Evolutionary conservation across 2,888 invertebrate species (phyloP).

Genomic region (Tinea semifulvella): DNA sequence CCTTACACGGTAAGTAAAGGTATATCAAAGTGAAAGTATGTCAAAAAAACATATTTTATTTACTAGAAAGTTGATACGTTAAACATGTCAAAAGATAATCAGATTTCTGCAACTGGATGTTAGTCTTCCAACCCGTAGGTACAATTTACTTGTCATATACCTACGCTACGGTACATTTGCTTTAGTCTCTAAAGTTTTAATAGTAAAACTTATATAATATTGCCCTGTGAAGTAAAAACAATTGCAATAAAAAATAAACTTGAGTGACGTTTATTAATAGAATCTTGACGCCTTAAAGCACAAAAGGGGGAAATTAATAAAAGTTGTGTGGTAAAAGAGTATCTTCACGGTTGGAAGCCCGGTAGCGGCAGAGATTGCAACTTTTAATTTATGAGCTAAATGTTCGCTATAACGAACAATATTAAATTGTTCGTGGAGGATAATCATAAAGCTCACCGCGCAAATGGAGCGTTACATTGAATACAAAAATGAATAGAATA

Average conservation of each 20-base stretch:
- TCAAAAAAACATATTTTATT: too few species aligned
- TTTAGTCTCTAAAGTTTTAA: too few species aligned
- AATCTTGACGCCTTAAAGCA: constrained; percentile 10
- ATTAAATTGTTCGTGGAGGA: constrained; percentile 33
- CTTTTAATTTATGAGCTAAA: constrained; percentile 24
- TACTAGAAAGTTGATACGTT: too few species aligned
- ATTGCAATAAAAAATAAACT: not conserved
- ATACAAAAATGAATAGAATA: constrained; percentile 22
- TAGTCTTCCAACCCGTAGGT: too few species aligned
- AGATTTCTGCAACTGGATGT: too few species aligned
- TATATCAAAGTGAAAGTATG: too few species aligned
- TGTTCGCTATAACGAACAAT: constrained; percentile 26
- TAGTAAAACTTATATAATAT: too few species aligned
- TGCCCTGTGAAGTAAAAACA: too few species aligned
- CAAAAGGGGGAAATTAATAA: constrained; percentile 10
- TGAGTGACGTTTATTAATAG: constrained; percentile 6
- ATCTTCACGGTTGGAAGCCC: constrained; percentile 18
- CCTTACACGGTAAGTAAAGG: too few species aligned
- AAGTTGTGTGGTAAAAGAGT: constrained; percentile 14
- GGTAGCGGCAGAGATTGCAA: constrained; percentile 20
- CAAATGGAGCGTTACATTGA: constrained; percentile 29
- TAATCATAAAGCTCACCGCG: constrained; percentile 33
- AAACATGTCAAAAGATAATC: too few species aligned
- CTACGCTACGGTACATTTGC: too few species aligned
- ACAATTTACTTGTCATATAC: too few species aligned